Evolutionary conservation across 2,113 vertebrate species (phyloP).

Genomic region (Hydrochoerus hydrochaeris): DNA sequence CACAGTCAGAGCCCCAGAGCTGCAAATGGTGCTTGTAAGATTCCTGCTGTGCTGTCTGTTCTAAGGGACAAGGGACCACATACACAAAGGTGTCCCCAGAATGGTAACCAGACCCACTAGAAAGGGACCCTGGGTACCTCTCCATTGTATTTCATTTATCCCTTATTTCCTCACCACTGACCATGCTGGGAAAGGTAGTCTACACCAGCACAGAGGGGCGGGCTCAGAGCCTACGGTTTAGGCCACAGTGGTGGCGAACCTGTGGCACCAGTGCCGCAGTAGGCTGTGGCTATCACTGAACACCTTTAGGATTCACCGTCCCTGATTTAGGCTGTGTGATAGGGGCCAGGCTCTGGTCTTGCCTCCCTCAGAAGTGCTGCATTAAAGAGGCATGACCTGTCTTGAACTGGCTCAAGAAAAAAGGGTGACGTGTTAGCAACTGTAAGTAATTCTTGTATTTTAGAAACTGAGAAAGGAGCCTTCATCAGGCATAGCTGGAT

Average conservation of each 20-base stretch:
- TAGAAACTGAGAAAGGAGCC: neutral
- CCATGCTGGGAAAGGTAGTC: rapidly evolving
- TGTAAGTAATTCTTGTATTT: neutral
- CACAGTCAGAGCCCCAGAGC: neutral
- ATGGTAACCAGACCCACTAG: neutral
- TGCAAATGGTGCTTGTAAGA: neutral
- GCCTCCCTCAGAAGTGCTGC: rapidly evolving
- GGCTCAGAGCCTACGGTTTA: neutral
- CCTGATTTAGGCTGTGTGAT: neutral
- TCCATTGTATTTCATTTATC: neutral
- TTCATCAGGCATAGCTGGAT: neutral
- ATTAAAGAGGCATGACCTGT: rapidly evolving
- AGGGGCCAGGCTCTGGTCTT: no score
- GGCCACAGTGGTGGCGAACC: neutral
- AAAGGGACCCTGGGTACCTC: neutral
- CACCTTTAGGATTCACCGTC: neutral
- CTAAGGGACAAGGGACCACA: neutral
- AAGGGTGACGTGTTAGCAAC: no score
- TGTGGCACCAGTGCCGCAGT: neutral
- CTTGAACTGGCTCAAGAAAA: neutral
- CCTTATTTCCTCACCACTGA: rapidly evolving
- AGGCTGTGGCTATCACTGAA: neutral
- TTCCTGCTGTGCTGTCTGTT: rapidly evolving
- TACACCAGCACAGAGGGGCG: rapidly evolving
- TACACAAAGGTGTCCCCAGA: neutral